Conservation (phyloP, 2,888 invertebrate species). For the Galeruca laticollis region DNA sequence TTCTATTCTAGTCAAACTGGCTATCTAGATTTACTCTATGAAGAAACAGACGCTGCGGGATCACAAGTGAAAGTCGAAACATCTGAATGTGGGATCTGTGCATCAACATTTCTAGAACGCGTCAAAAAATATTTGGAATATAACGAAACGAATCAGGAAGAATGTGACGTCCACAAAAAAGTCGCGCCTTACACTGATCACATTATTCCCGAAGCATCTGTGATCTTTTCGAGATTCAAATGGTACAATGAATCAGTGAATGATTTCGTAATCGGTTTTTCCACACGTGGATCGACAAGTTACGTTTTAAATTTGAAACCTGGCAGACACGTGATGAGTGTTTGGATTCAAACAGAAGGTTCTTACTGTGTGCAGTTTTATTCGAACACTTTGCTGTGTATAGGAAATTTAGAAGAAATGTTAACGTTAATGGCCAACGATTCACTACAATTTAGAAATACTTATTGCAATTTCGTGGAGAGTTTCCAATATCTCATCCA, state of each 20-base stretch:
- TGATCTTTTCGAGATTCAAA: conserved; percentile 57
- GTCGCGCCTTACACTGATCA: conserved; percentile 14
- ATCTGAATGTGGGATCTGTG: conserved; percentile 37
- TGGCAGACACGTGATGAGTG: conserved; percentile 49
- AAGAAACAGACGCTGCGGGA: not conserved
- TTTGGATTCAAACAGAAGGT: conserved; percentile 58
- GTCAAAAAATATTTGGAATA: conserved; percentile 20
- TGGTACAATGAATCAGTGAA: conserved; percentile 56
- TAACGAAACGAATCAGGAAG: not conserved
- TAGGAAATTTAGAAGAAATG: conserved; percentile 57
- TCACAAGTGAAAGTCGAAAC: not conserved
- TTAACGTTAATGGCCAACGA: conserved; percentile 56
- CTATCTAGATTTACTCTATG: not conserved
- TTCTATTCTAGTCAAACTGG: conserved; percentile 27
- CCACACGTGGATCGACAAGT: conserved; percentile 56
- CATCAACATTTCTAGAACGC: conserved; percentile 29
- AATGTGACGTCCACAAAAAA: not conserved
- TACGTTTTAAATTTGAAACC: conserved; percentile 54
- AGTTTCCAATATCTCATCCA: conserved; percentile 58
- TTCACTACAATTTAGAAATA: conserved; percentile 54
- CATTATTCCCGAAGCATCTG: conserved; percentile 45
- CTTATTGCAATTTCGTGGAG: conserved; percentile 55
- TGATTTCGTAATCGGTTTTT: conserved; percentile 49
- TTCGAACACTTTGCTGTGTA: conserved; percentile 53
- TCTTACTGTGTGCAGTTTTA: conserved; percentile 56